These are phyloP conservation scores for Ictidomys tridecemlineatus DNA, from an alignment of 2,113 vertebrate species.

Conservation along the genomic window DNA sequence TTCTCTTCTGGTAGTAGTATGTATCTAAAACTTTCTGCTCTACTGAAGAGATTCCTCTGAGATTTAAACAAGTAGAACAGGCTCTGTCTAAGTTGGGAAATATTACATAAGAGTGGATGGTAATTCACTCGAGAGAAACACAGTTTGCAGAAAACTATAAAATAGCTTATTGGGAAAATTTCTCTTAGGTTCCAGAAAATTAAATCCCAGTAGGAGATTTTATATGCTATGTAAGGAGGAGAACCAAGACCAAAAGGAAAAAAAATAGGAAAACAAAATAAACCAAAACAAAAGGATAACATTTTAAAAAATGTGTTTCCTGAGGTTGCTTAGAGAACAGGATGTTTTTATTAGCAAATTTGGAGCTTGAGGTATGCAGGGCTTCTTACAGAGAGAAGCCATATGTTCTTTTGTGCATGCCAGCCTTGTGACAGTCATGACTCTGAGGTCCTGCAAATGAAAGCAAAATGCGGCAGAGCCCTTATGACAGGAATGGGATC, in stretches of 20 bases:
- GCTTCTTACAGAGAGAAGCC: conserved; percentile 41
- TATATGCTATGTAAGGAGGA: neutral
- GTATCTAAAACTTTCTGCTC: neutral
- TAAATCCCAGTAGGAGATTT: neutral
- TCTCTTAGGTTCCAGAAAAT: conserved; percentile 50
- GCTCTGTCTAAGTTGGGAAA: conserved; percentile 6
- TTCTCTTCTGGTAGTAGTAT: neutral
- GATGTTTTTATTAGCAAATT: conserved; percentile 66
- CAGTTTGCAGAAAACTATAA: conserved; percentile 53
- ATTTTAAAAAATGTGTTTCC: neutral
- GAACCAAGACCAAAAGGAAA: neutral
- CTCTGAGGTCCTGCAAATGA: conserved; percentile 37
- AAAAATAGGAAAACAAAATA: neutral
- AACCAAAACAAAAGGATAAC: neutral
- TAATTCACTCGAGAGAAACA: conserved; percentile 31
- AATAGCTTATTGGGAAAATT: conserved; percentile 39
- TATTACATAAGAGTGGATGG: neutral
- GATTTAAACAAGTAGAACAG: conserved; percentile 4
- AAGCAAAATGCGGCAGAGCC: neutral
- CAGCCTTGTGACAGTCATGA: conserved; percentile 44
- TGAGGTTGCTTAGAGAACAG: conserved; percentile 8
- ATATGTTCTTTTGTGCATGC: conserved; percentile 52
- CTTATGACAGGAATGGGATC: neutral
- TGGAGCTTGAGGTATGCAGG: conserved; percentile 15
- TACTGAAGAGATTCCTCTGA: neutral